Conservation (phyloP, 1,140 invertebrate species). For the Zaprionus kolodkinae region DNA sequence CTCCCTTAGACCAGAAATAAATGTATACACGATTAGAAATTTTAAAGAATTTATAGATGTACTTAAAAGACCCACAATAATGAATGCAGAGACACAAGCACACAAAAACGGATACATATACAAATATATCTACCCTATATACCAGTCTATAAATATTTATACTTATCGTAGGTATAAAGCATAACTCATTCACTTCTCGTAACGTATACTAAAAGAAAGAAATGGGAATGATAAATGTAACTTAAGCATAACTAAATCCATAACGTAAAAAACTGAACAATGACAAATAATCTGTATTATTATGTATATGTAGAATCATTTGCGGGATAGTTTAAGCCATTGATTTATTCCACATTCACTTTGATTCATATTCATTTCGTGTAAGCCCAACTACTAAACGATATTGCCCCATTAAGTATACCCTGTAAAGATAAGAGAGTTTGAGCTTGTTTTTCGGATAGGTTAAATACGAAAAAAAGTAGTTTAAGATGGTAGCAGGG, state of each 20-base stretch:
- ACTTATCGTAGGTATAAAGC: slow-evolving; percentile 7
- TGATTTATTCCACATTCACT: slow-evolving; percentile 23
- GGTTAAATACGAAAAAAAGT: background rate
- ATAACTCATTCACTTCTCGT: slow-evolving; percentile 9
- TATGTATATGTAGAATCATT: slow-evolving; percentile 68
- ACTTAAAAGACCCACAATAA: slow-evolving; percentile 53
- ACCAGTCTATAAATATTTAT: slow-evolving; percentile 13
- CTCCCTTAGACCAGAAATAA: slow-evolving; percentile 51
- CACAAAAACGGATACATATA: slow-evolving; percentile 31
- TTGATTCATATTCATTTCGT: background rate
- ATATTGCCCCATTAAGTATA: background rate
- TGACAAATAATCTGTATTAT: slow-evolving; percentile 73
- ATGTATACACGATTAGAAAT: slow-evolving; percentile 78
- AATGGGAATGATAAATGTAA: slow-evolving; percentile 9
- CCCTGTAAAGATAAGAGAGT: background rate
- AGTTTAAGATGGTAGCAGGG: background rate
- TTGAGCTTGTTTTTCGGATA: background rate
- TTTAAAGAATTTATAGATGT: slow-evolving; percentile 81
- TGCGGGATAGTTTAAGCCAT: slow-evolving; percentile 44
- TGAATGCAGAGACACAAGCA: slow-evolving; percentile 30
- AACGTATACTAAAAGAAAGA: background rate
- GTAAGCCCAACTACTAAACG: slow-evolving; percentile 2
- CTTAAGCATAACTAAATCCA: slow-evolving; percentile 63
- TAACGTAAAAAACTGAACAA: slow-evolving; percentile 76
- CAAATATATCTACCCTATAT: slow-evolving; percentile 10